A percentile compares a stretch with the other conserved stretches of the same genome.
phyloP scores from a whole-genome alignment of 2,888 invertebrate species.

The Sminthurides aquaticus region DNA sequence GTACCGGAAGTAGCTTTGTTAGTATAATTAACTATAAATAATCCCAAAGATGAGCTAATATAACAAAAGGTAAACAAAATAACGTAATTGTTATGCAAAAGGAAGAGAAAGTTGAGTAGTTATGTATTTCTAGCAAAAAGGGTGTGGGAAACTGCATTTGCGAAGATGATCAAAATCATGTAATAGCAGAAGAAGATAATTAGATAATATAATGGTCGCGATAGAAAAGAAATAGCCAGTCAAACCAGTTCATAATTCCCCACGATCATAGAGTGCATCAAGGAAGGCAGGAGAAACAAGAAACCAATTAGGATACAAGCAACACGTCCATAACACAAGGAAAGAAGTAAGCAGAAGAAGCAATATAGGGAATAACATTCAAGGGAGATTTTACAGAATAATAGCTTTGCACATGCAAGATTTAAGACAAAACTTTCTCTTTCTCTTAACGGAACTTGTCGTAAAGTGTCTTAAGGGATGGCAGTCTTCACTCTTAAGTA shows the following conservation, averaged over 20 bases:
- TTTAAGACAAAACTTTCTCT: neutral
- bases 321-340: neutral
- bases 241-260: neutral
- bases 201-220: neutral
- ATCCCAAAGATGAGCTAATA: no score
- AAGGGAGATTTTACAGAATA: neutral
- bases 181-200: neutral
- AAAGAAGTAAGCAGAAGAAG: neutral
- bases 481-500: no score
- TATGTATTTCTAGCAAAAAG: neutral
- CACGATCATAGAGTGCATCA: neutral
- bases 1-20: no score
- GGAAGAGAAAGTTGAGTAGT: slow-evolving; percentile 12
- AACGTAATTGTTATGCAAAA: slow-evolving; percentile 9
- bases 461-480: neutral
- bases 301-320: neutral
- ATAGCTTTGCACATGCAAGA: neutral
- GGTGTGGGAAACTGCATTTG: neutral
- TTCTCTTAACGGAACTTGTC: neutral
- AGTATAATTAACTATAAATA: no score
- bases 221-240: neutral
- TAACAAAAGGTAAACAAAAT: slow-evolving; percentile 2
- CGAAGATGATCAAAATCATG: neutral
- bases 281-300: neutral
- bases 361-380: neutral